Conservation (phyloP, 1,140 invertebrate genomes). For the Reticulitermes speratus region DNA sequence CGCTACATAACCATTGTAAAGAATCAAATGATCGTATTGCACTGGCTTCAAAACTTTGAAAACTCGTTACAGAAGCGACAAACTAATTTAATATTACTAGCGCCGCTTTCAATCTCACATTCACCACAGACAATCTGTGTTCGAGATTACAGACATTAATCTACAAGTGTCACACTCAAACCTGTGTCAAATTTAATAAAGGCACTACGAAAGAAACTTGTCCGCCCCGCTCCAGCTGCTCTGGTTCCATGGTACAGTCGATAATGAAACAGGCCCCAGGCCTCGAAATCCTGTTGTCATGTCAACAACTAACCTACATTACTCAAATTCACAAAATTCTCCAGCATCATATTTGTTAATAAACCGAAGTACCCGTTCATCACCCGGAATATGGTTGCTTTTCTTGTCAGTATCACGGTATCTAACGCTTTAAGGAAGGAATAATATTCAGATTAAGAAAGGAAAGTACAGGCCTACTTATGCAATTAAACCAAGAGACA, state of each 20-base stretch:
- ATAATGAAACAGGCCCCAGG: background rate
- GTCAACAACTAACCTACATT: background rate
- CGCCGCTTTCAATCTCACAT: background rate
- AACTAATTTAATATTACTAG: background rate
- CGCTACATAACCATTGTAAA: too few relatives aligned
- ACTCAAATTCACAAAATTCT: too few relatives aligned
- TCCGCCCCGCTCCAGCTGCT: background rate
- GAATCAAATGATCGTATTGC: too few relatives aligned
- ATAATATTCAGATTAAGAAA: too few relatives aligned
- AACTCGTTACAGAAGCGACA: background rate
- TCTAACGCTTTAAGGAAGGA: too few relatives aligned
- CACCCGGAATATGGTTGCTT: too few relatives aligned
- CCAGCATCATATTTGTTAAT: too few relatives aligned
- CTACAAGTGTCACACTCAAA: background rate
- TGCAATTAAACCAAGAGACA: too few relatives aligned
- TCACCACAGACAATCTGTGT: background rate
- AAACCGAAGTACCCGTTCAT: too few relatives aligned
- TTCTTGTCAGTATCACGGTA: too few relatives aligned
- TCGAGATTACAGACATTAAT: background rate
- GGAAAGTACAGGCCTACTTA: too few relatives aligned
- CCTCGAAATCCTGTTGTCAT: background rate
- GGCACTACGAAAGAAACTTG: background rate
- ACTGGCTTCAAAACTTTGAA: background rate
- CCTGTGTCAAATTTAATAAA: conserved; percentile 10
- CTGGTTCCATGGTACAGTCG: background rate